phyloP scores from a whole-genome alignment of 2,113 vertebrate species.

The Pardalotus punctatus region DNA sequence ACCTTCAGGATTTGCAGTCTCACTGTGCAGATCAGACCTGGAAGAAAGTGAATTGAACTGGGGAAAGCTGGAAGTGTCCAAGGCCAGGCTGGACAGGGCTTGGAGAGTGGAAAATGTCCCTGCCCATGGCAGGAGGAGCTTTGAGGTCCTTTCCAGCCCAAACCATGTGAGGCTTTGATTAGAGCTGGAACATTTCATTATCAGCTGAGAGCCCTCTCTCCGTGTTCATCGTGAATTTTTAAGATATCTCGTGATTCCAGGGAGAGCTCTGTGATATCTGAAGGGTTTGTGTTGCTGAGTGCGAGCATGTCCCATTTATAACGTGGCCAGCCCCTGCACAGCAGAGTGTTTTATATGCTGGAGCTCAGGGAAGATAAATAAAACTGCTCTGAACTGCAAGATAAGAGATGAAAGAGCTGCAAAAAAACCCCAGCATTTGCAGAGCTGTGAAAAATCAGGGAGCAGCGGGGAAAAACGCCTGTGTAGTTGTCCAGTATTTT shows the following conservation, averaged over 20 bases:
- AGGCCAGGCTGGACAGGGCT: neutral
- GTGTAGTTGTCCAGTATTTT: neutral
- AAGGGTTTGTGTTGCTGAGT: neutral
- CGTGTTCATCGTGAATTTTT: neutral
- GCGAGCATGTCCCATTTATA: neutral
- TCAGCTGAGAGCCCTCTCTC: neutral
- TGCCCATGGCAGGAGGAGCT: neutral
- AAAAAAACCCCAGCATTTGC: neutral
- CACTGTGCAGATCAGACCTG: neutral
- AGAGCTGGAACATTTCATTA: rapidly evolving
- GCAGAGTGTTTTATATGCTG: neutral
- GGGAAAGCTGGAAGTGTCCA: neutral
- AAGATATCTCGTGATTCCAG: neutral
- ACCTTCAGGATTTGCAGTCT: neutral
- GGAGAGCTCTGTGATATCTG: neutral
- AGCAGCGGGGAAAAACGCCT: neutral
- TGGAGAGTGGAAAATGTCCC: neutral
- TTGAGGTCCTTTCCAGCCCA: neutral
- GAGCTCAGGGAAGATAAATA: neutral
- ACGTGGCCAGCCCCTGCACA: neutral
- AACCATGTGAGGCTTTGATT: neutral
- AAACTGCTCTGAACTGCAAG: neutral
- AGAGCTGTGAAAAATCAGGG: neutral
- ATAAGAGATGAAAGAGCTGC: neutral
- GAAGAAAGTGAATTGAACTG: neutral